phyloP scores from a whole-genome alignment of 2,888 invertebrate genomes.

The Cephus pygmeus region DNA sequence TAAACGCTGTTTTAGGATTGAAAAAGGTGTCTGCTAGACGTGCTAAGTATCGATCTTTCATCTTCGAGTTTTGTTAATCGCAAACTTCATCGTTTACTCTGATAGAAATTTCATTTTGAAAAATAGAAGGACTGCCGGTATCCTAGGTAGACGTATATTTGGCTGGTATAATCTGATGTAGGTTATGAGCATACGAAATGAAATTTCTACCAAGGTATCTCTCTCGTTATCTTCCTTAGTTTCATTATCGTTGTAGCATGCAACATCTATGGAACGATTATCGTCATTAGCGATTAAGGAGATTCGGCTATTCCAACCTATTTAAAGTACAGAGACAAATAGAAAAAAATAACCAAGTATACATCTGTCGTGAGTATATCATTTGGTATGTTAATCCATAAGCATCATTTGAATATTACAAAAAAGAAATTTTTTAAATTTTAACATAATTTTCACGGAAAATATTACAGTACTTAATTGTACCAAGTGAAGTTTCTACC shows the following conservation, averaged over 20 bases:
- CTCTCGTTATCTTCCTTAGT: neutral
- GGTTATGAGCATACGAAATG: neutral
- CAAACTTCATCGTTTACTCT: neutral
- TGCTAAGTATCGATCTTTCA: constrained; percentile 30
- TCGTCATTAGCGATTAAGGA: neutral
- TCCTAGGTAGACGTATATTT: neutral
- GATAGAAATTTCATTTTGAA: neutral
- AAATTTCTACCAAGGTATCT: neutral
- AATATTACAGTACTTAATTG: no score
- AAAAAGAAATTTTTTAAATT: no score
- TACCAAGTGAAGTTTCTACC: no score
- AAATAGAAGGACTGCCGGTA: neutral
- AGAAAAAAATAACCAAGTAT: neutral
- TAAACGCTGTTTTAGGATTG: constrained; percentile 36
- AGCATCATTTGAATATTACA: no score
- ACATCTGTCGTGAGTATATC: no score
- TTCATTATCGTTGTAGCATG: neutral
- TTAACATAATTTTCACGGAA: no score
- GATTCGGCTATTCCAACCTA: neutral
- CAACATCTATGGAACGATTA: neutral
- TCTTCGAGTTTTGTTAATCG: neutral
- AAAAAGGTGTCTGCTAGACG: constrained; percentile 33
- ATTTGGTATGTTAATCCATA: no score
- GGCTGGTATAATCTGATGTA: no score
- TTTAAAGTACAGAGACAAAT: neutral